phyloP scores from a whole-genome alignment of 2,113 vertebrate genomes.

The Gambusia affinis region DNA sequence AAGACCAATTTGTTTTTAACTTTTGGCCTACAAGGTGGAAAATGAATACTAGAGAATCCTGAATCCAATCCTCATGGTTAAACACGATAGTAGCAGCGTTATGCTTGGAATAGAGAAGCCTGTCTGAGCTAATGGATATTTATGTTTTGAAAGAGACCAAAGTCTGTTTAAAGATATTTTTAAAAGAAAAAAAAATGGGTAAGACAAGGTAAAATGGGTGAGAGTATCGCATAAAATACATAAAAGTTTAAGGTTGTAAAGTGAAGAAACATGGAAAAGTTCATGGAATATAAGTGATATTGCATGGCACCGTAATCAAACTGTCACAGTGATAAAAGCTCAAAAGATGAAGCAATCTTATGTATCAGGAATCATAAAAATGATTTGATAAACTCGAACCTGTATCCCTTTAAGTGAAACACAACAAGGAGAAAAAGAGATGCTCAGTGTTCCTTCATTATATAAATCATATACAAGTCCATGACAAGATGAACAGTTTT shows the following conservation, averaged over 20 bases:
- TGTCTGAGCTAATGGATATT: neutral
- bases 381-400: neutral
- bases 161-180: neutral
- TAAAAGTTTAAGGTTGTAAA: neutral
- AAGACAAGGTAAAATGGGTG: too few species aligned
- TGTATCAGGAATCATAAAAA: conserved; percentile 4
- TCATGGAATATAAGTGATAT: neutral
- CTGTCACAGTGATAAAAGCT: conserved; percentile 9
- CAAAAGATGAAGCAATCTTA: conserved; percentile 9
- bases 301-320: neutral
- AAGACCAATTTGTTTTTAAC: neutral
- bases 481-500: conserved; percentile 9
- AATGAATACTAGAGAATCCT: neutral
- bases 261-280: neutral
- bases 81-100: neutral
- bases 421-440: neutral
- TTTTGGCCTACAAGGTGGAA: neutral
- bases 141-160: neutral
- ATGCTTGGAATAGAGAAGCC: neutral
- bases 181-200: too few species aligned
- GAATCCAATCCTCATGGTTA: neutral
- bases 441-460: neutral
- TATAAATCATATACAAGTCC: neutral
- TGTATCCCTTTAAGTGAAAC: neutral
- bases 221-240: neutral